Evolutionary conservation across 2,888 invertebrate species (phyloP), one percentile per base, ranked within the genome.

Genomic region (Tuta absoluta): DNA sequence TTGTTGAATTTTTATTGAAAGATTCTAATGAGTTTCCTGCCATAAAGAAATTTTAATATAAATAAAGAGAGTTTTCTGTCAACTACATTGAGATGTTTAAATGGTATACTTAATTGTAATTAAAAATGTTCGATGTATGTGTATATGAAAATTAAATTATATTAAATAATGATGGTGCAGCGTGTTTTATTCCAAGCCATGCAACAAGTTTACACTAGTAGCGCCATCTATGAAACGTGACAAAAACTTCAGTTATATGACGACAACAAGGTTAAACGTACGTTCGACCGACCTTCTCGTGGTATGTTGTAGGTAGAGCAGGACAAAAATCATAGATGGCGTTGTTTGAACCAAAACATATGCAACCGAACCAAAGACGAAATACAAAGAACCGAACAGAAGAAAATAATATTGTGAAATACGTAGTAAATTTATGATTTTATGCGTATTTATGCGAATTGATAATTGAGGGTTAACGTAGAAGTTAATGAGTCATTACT

Each of bases 91-190:
- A 84, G 72, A 85, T 86, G 82, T 86, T 85, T 84, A 83, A 86
- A 84, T 77, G 62, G 78, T 81, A 77, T 56, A 56, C 19, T 14
- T 77, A 79, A 80, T 74, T 78, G 71, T 76, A 84, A 76, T 70
- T 85, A 84, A 86, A n/a, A 80, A 83, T 86, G 86, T 88, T 90
- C 79, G 78, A 85, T 88, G 87, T 89, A 86, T n/a, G n/a, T n/a
- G n/a, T n/a, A 82, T 80, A 85, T 80, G 81, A 82, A 81, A 53
- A 58, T 56, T 45, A 66, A 65, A 59, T 58, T 62, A 66, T 63
- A 63, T 63, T 66, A 63, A 63, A 45, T 66, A 28, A 59, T 59
- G 33, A 14, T 48, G 8, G 7, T 59, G 33, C 5, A 28, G 62
- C 60, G 51, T 56, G 28, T 63, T 65, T 56, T 56, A 28, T 41